Evolutionary conservation across 2,797 vertebrate species (phyloP), one percentile per base, ranked within the genome.

Genomic region (Chromobotia macracanthus): DNA sequence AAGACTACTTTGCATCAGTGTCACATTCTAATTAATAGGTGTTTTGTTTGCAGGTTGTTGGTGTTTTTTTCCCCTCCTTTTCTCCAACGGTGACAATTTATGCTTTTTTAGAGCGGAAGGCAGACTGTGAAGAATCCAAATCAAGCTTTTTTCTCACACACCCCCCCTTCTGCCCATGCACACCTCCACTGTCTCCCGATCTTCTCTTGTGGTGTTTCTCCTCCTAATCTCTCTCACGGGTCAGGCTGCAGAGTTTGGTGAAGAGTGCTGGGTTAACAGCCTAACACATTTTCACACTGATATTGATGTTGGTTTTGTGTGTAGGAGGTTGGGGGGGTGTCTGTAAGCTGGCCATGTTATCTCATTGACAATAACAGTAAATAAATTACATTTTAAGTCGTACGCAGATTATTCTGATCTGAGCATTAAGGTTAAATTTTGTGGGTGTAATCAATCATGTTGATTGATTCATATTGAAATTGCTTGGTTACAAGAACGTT

Each of bases 1-100:
- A 88, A 91, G 90, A 92, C 91, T 92, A 89, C 90, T 89, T 83
- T 90, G 90, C 92, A 84, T 91, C 89, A 90, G 91, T 90, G 87
- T 89, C 85, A 87, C 88, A 87, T 87, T 92, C 90, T 93, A 92
- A 93, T 93, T 93, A 94, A 92, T 92, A 89, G 89, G 90, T 90
- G 90, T 88, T 92, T 86, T 89, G 90, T 92, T 90, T 92, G 87
- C 80, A 76, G 88, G 88, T 87, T 86, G 83, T 83, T 84, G 84
- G 89, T 84, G 83, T 90, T 87, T 85, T 87, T 88, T 85, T 86
- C 60, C 67, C 77, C 86, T 87, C 83, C 58, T 60, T 82, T 85
- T 83, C 87, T 85, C 82, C 72, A 75, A 84, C 84, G 18, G 88
- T 86, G 85, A 89, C 87, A 84, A 85, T 87, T 87, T 85, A 87